phyloP scores from a whole-genome alignment of 2,113 vertebrate species.

The Bostrychus sinensis region DNA sequence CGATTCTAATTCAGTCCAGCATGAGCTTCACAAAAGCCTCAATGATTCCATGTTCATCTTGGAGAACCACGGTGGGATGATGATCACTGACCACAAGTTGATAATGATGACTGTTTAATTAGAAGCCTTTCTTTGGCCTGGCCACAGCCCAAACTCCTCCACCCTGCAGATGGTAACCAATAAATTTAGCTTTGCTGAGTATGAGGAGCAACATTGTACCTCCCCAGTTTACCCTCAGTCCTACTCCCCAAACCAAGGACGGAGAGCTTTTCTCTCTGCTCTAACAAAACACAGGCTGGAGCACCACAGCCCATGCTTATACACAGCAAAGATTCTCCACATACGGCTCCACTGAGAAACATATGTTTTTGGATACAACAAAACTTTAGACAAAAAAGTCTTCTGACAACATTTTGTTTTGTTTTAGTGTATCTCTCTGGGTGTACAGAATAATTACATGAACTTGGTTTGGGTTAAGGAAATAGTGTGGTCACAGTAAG shows the following conservation, averaged over 20 bases:
- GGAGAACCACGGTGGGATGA: slow-evolving; percentile 75
- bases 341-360: neutral
- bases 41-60: slow-evolving; percentile 77
- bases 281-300: slow-evolving; percentile 48
- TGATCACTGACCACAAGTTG: slow-evolving; percentile 80
- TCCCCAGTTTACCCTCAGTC: slow-evolving; percentile 64
- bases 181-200: slow-evolving; percentile 80
- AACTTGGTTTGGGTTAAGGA: slow-evolving; percentile 25
- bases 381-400: neutral
- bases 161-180: slow-evolving; percentile 84
- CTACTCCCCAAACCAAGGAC: slow-evolving; percentile 74
- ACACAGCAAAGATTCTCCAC: slow-evolving; percentile 10
- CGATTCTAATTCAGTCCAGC: slow-evolving; percentile 77
- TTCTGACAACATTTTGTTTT: neutral
- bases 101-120: slow-evolving; percentile 87
- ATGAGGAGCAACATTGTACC: slow-evolving; percentile 73
- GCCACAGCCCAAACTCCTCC: slow-evolving; percentile 80
- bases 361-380: slow-evolving; percentile 2
- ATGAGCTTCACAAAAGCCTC: slow-evolving; percentile 71
- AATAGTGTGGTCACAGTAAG: slow-evolving; percentile 43
- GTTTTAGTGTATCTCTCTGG: slow-evolving; percentile 3
- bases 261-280: slow-evolving; percentile 64
- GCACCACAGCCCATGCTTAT: slow-evolving; percentile 23
- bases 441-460: slow-evolving; percentile 27
- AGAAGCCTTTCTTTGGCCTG: slow-evolving; percentile 83